These are phyloP conservation scores for Euwallacea fornicatus DNA, from an alignment of 1,140 invertebrate genomes.

Conservation along the genomic window DNA sequence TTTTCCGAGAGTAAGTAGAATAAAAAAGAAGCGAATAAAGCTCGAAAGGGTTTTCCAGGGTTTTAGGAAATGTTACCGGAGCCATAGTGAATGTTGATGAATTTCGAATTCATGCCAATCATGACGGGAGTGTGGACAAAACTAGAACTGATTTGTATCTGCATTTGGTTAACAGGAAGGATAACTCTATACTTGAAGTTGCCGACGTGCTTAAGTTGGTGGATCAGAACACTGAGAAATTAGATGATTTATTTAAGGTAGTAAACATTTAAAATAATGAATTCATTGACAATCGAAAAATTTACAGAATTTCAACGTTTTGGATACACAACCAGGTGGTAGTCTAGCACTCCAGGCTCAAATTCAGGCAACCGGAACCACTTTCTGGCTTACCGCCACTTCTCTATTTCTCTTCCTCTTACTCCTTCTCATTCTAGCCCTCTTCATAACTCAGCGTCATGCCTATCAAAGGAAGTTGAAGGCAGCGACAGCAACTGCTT, in stretches of 20 bases:
- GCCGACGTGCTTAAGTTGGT: conserved; percentile 80
- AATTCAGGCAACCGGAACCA: conserved; percentile 55
- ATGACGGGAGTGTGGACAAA: conserved; percentile 89
- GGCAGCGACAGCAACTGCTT: conserved; percentile 89
- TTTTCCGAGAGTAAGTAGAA: conserved; percentile 74
- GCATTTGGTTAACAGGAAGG: conserved; percentile 85
- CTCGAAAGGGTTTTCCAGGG: conserved; percentile 55
- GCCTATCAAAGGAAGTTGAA: conserved; percentile 86
- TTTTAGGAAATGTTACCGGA: conserved; percentile 80
- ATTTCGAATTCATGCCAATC: conserved; percentile 88
- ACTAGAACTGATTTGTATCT: conserved; percentile 93
- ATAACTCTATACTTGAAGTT: conserved; percentile 90
- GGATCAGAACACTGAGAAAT: conserved; percentile 87
- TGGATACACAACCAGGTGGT: conserved; percentile 84
- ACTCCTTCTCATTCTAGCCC: conserved; percentile 73
- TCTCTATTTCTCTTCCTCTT: conserved; percentile 77
- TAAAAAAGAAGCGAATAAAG: neutral
- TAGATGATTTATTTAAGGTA: conserved; percentile 87
- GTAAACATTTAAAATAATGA: neutral
- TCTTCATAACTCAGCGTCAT: conserved; percentile 80
- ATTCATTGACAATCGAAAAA: neutral
- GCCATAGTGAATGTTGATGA: conserved; percentile 93
- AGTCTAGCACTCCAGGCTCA: conserved; percentile 59
- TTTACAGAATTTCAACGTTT: conserved; percentile 77
- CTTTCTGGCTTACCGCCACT: conserved; percentile 79